phyloP scores from a whole-genome alignment of 2,888 invertebrate genomes.

The Cheilosia vernalis region DNA sequence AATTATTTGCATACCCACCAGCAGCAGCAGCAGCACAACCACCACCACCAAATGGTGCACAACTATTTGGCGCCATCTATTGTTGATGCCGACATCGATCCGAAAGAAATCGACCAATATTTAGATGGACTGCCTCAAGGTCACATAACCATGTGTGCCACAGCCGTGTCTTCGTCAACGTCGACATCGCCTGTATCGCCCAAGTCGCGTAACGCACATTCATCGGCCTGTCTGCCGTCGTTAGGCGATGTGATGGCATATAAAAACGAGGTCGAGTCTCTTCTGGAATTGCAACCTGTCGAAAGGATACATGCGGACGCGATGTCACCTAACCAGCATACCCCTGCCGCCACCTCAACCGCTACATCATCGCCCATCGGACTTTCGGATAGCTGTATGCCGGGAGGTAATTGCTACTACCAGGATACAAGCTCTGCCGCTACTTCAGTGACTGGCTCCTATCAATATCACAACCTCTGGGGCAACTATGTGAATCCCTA shows the following conservation, averaged over 20 bases:
- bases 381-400: slow-evolving; percentile 51
- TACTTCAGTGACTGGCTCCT: slow-evolving; percentile 76
- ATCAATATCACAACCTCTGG: slow-evolving; percentile 80
- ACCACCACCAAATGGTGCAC: slow-evolving; percentile 65
- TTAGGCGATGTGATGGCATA: slow-evolving; percentile 49
- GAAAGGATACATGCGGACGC: slow-evolving; percentile 59
- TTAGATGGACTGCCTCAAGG: slow-evolving; percentile 82
- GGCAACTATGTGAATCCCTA: slow-evolving; percentile 81
- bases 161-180: slow-evolving; percentile 57
- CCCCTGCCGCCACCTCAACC: slow-evolving; percentile 6
- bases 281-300: slow-evolving; percentile 77
- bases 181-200: slow-evolving; percentile 62
- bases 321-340: slow-evolving; percentile 47
- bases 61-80: slow-evolving; percentile 75
- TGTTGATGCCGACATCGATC: slow-evolving; percentile 79
- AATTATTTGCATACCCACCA: slow-evolving; percentile 80
- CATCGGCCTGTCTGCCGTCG: slow-evolving; percentile 48
- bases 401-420: slow-evolving; percentile 60
- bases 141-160: slow-evolving; percentile 75
- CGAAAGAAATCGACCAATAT: slow-evolving; percentile 84
- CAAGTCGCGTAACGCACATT: slow-evolving; percentile 38
- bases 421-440: slow-evolving; percentile 65
- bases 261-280: slow-evolving; percentile 76
- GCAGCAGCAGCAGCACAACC: slow-evolving; percentile 44
- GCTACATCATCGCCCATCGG: slow-evolving; percentile 31